Evolutionary conservation across 2,113 vertebrate species (phyloP).

Genomic region (Bubo blakistoni): DNA sequence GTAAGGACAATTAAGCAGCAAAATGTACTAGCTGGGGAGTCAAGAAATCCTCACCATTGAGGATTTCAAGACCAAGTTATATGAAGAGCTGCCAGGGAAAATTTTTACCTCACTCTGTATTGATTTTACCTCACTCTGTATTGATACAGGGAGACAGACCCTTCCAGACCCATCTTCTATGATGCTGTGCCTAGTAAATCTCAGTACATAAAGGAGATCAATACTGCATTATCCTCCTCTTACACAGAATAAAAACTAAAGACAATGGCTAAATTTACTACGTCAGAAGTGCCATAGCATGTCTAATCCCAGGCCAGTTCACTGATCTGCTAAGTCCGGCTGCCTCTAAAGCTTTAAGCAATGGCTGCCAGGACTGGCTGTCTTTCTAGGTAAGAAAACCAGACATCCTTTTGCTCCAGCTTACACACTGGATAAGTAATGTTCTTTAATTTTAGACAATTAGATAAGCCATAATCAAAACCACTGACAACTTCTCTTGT

Average conservation of each 20-base stretch:
- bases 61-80: background rate
- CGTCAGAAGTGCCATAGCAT: background rate
- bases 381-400: background rate
- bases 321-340: background rate
- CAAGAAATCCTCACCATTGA: background rate
- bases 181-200: background rate
- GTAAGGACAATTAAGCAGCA: background rate
- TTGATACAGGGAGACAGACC: background rate
- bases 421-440: background rate
- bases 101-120: too few relatives aligned
- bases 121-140: background rate
- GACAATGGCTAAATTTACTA: background rate
- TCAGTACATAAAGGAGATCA: background rate
- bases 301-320: background rate
- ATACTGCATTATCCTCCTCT: background rate
- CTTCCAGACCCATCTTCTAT: background rate
- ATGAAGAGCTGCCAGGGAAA: background rate
- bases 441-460: background rate
- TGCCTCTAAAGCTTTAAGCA: background rate
- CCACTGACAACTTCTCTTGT: background rate
- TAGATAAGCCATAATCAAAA: background rate
- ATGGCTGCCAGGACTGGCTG: background rate
- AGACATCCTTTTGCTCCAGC: background rate
- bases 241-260: background rate
- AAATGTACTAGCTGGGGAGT: background rate